These are phyloP conservation scores for Sinocyclocheilus grahami DNA, from an alignment of 2,113 vertebrate species.

Conservation along the genomic window DNA sequence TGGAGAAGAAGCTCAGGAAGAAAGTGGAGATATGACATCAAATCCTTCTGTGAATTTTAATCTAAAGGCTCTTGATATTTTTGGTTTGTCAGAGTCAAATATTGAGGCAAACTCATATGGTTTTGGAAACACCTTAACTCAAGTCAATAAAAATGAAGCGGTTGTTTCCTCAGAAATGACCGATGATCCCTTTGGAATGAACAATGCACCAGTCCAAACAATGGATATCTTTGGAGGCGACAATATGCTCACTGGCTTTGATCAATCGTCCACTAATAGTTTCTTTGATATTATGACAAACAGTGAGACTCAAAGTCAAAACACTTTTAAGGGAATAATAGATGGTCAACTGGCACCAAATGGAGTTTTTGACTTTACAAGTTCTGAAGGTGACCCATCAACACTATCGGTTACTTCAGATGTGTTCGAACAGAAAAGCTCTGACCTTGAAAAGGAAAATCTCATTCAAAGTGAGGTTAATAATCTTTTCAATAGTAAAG, in stretches of 20 bases:
- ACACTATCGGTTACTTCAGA: background rate
- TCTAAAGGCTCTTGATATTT: conserved; percentile 21
- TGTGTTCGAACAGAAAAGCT: conserved; percentile 6
- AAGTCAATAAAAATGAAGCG: background rate
- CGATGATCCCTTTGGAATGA: conserved; percentile 36
- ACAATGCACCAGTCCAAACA: background rate
- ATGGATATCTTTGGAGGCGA: conserved; percentile 37
- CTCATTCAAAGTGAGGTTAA: conserved; percentile 34
- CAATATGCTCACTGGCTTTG: conserved; percentile 21
- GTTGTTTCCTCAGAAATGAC: background rate
- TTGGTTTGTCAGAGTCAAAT: conserved; percentile 27
- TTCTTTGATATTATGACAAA: conserved; percentile 24
- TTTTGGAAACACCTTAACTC: background rate
- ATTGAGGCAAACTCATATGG: conserved; percentile 3
- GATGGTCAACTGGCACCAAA: background rate
- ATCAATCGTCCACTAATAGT: conserved; percentile 4
- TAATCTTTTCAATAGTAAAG: background rate
- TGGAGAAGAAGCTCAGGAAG: background rate
- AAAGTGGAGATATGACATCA: background rate
- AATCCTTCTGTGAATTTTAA: conserved; percentile 5
- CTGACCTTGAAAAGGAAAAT: background rate
- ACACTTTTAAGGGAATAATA: conserved; percentile 38
- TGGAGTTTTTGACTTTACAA: conserved; percentile 7
- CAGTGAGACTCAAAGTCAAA: conserved; percentile 17
- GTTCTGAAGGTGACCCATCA: conserved; percentile 18